These are phyloP conservation scores for Pseudomugil tenellus DNA, from an alignment of 2,797 vertebrate genomes.

Conservation along the genomic window DNA sequence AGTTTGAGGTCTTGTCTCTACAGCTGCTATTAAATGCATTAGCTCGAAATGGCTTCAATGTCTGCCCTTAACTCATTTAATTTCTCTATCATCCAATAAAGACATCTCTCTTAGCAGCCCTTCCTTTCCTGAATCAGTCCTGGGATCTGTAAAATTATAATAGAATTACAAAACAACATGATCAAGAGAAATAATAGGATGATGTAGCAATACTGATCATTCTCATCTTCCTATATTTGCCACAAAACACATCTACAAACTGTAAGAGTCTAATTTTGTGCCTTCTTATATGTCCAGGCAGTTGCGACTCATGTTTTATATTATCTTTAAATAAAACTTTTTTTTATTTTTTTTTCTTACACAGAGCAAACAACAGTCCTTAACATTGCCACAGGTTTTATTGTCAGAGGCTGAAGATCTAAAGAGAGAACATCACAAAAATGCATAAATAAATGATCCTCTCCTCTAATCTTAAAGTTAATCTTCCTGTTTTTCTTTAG, in stretches of 20 bases:
- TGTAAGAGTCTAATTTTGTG: constrained; percentile 6
- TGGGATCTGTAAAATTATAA: constrained; percentile 53
- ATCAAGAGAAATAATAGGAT: constrained; percentile 18
- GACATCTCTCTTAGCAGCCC: constrained; percentile 31
- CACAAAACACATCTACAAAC: constrained; percentile 13
- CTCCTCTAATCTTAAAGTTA: not conserved
- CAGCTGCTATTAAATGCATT: not conserved
- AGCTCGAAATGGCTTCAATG: constrained; percentile 20
- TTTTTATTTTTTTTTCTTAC: constrained; percentile 1
- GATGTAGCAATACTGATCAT: constrained; percentile 13
- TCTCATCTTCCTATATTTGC: constrained; percentile 31
- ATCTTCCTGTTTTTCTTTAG: not conserved
- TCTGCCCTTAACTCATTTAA: constrained; percentile 40
- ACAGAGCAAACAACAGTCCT: not conserved
- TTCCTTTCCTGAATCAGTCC: constrained; percentile 33
- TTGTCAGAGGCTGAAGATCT: not conserved
- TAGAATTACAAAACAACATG: constrained; percentile 44
- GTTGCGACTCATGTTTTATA: too few relatives aligned
- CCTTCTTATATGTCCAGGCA: constrained; percentile 4
- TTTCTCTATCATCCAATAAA: constrained; percentile 51
- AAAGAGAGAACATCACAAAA: not conserved
- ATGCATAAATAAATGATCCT: not conserved
- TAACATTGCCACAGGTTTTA: not conserved
- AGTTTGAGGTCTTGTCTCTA: constrained; percentile 5
- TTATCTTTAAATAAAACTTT: too few relatives aligned